phyloP scores from a whole-genome alignment of 2,797 vertebrate genomes.

The Esox masquinongy region DNA sequence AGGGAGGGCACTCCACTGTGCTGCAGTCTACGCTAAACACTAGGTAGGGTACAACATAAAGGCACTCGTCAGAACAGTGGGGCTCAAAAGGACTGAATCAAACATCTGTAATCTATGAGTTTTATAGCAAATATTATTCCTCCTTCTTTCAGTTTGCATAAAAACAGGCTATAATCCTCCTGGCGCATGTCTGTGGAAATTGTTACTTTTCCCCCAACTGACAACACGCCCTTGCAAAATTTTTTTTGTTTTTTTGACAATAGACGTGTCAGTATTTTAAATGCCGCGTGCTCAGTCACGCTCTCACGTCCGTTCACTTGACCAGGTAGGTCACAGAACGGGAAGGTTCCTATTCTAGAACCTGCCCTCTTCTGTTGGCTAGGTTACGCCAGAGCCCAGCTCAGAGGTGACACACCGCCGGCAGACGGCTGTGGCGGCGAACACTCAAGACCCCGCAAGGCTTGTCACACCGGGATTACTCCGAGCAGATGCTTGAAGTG shows the following conservation, averaged over 20 bases:
- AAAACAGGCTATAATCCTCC: background rate
- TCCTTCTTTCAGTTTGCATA: background rate
- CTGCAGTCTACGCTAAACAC: slow-evolving; percentile 91
- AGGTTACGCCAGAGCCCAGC: background rate
- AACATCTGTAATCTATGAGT: background rate
- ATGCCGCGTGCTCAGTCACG: too few relatives aligned
- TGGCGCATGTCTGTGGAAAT: background rate
- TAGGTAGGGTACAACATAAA: slow-evolving; percentile 35
- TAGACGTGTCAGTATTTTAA: too few relatives aligned
- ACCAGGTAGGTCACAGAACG: background rate
- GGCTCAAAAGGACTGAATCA: background rate
- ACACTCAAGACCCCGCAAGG: background rate
- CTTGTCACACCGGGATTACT: too few relatives aligned
- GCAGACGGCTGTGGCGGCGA: background rate
- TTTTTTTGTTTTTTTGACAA: too few relatives aligned
- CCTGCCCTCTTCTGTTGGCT: background rate
- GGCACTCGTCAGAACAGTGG: background rate
- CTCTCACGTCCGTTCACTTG: too few relatives aligned
- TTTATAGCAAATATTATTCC: background rate
- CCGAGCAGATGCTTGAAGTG: too few relatives aligned
- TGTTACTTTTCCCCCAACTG: background rate
- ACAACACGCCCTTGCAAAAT: background rate
- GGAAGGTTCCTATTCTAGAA: background rate
- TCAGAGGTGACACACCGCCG: background rate
- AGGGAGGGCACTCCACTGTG: slow-evolving; percentile 85